Base-by-base conservation (phyloP, 2,797 vertebrate genomes). In the Sebastes cheni region DNA sequence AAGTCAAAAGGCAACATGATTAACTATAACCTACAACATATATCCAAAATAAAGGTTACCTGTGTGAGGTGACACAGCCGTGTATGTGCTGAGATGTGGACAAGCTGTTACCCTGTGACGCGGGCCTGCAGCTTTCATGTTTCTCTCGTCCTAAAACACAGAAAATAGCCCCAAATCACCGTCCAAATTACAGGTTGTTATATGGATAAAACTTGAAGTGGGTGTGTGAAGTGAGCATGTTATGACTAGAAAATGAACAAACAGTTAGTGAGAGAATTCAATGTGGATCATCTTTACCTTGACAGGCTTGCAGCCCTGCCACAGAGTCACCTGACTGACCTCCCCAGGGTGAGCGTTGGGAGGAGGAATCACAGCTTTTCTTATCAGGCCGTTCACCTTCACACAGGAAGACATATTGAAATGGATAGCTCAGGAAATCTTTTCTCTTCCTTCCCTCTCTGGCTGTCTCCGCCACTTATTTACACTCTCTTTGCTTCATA, bases 311-410 rank as follows among this genome's bases (percentile, higher is more conserved):
- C 81, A 50, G 65, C 87, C 79, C 55, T 84, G 78, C 90, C 86
- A 91, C 81, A 88, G 75, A 5, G 68, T 92, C 77, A 84, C 92
- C 54, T 91, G 89, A 75, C 68, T 85, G 34, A 89, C 67, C 22
- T 91, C 88, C 3, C 72, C 72, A 6, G 82, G 23, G 6, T 75
- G 73, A 83, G 84, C 23, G 32, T 80, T 67, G 29, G 83, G 80
- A 81, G 91, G 72, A 64, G 87, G 84, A 25, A 89, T 65, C 75
- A 23, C 81, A 20, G 83, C 65, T 58, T 82, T 93, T 79, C 75
- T 86, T 1, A 77, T 25, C 52, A 86, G 59, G 13, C 59, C 75
- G 13, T 84, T 85, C 20, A 76, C 72, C 85, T 91, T 91, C 16
- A 79, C 32, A 61, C 13, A 67, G 56, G 84, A 22, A 58, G 3